Evolutionary conservation across 2,797 vertebrate species (phyloP).

Genomic region (Buphagus erythrorhynchus): DNA sequence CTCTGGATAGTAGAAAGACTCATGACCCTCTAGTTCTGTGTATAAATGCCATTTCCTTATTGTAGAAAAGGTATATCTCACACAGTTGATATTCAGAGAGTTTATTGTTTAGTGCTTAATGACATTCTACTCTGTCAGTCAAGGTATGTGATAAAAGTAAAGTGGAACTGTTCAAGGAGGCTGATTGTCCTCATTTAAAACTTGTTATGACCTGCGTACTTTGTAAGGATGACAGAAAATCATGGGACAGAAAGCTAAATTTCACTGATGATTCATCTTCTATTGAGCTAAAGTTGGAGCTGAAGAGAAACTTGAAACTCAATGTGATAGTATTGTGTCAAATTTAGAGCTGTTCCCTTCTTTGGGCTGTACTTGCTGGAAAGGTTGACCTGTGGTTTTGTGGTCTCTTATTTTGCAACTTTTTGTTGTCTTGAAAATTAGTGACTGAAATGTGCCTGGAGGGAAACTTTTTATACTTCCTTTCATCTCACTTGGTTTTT

Average conservation of each 20-base stretch:
- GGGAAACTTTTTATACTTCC: neutral
- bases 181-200: neutral
- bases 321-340: neutral
- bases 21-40: neutral
- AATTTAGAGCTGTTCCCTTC: neutral
- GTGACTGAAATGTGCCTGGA: neutral
- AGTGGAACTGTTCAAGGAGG: neutral
- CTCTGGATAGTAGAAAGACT: neutral
- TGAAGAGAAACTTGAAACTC: neutral
- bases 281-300: neutral
- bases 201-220: neutral
- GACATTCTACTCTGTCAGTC: neutral
- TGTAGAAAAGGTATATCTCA: neutral
- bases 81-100: neutral
- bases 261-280: neutral
- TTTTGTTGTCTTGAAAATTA: neutral
- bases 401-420: neutral
- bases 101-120: neutral
- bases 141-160: neutral
- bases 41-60: neutral
- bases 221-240: neutral
- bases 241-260: neutral
- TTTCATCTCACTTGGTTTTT: neutral
- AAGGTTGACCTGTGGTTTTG: neutral
- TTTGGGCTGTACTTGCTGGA: neutral